Percentiles rank a stretch among this genome's conserved stretches.
Evolutionary conservation across 2,113 vertebrate species (phyloP).

Genomic region (Podilymbus podiceps): DNA sequence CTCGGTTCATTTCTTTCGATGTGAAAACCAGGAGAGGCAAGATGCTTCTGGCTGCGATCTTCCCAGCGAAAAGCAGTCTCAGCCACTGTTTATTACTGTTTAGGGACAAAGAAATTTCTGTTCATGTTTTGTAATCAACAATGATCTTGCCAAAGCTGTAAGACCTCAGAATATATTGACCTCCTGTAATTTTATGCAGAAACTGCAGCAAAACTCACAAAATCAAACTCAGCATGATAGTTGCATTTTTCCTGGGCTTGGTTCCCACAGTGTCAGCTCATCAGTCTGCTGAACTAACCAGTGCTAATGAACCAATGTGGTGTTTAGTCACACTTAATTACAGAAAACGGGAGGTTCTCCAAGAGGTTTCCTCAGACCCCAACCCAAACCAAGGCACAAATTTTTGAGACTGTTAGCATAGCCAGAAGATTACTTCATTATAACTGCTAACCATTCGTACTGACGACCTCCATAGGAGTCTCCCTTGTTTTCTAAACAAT

Average conservation of each 20-base stretch:
- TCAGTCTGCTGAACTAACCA: neutral
- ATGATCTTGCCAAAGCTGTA: neutral
- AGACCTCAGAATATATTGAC: neutral
- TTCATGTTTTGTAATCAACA: conserved; percentile 42
- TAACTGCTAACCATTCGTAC: neutral
- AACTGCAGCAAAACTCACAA: neutral
- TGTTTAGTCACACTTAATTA: neutral
- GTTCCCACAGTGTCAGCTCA: neutral
- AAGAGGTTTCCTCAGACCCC: neutral
- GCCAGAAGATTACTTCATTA: neutral
- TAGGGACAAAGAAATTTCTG: conserved; percentile 35
- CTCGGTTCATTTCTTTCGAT: conserved; percentile 8
- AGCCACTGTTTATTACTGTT: neutral
- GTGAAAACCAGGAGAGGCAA: conserved; percentile 18
- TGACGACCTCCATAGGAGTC: neutral
- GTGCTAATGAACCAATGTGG: neutral
- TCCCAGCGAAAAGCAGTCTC: neutral
- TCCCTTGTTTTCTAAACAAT: neutral
- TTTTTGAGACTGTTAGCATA: neutral
- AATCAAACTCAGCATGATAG: neutral
- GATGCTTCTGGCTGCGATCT: conserved; percentile 10
- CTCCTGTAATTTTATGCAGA: conserved; percentile 26
- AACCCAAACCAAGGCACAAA: neutral
- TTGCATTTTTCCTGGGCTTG: neutral
- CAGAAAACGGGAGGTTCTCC: neutral